These are phyloP conservation scores for Lagothrix lagotricha DNA, from an alignment of 2,797 vertebrate genomes.

Conservation along the genomic window DNA sequence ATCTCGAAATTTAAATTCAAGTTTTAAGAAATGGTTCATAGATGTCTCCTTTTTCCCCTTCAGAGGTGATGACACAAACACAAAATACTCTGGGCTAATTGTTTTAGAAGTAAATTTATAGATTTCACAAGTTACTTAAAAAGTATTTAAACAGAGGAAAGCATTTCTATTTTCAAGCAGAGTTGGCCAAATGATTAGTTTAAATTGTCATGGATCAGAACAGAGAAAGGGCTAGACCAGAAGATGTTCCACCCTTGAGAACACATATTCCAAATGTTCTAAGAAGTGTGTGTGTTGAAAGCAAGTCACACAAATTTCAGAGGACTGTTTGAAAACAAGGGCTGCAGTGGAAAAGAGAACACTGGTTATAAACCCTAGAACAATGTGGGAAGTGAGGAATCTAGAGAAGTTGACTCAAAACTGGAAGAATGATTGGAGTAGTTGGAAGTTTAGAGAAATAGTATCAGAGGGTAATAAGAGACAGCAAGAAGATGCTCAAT, in stretches of 20 bases:
- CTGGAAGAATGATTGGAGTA: not conserved
- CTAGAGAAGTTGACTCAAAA: not conserved
- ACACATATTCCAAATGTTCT: not conserved
- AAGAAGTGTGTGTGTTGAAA: not conserved
- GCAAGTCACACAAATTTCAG: not conserved
- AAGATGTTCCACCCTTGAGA: not conserved
- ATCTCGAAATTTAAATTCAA: not conserved
- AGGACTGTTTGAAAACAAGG: not conserved
- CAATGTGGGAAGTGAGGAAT: not conserved
- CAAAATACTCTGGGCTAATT: not conserved
- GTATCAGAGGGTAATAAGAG: accelerated
- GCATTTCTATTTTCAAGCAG: not conserved
- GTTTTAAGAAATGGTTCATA: not conserved
- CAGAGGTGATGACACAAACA: not conserved
- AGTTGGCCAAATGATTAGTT: not conserved
- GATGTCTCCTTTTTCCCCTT: not conserved
- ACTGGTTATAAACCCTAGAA: not conserved
- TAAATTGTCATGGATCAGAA: not conserved
- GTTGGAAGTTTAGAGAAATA: not conserved
- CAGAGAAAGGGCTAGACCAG: not conserved
- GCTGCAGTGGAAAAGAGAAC: accelerated
- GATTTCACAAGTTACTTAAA: not conserved
- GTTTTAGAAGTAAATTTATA: not conserved
- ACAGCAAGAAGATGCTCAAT: accelerated
- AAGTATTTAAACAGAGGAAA: not conserved